phyloP scores from a whole-genome alignment of 2,888 invertebrate species.

The Leptinotarsa rubiginosa region DNA sequence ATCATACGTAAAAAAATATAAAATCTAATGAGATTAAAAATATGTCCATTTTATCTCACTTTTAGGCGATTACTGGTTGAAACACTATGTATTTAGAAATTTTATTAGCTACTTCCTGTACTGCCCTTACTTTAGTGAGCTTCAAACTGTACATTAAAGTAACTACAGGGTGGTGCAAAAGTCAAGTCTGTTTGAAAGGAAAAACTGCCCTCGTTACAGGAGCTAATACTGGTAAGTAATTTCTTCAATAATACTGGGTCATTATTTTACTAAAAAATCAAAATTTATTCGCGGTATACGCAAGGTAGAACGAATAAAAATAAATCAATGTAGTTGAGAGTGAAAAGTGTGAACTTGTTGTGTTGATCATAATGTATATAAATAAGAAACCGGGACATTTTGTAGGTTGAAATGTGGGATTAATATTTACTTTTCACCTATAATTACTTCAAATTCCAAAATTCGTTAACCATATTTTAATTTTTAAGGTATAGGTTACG shows the following conservation, averaged over 20 bases:
- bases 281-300: too few relatives aligned
- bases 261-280: too few relatives aligned
- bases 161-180: constrained; percentile 55
- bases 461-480: not conserved
- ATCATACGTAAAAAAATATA: not conserved
- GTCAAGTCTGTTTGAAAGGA: constrained; percentile 57
- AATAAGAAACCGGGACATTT: too few relatives aligned
- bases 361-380: too few relatives aligned
- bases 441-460: too few relatives aligned
- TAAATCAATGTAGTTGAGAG: too few relatives aligned
- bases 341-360: too few relatives aligned
- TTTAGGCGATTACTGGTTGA: not conserved
- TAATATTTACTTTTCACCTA: too few relatives aligned
- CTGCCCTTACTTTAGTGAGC: constrained; percentile 13
- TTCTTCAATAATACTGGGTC: not conserved
- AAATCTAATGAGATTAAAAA: not conserved
- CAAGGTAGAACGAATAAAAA: too few relatives aligned
- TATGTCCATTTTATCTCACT: not conserved
- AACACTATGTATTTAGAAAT: constrained; percentile 8
- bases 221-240: constrained; percentile 56
- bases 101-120: constrained; percentile 14
- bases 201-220: constrained; percentile 62
- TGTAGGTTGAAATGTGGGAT: too few relatives aligned
- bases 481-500: constrained; percentile 65
- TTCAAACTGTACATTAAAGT: constrained; percentile 47